Evolutionary conservation across 2,888 invertebrate species (phyloP).

Genomic region (Steinernema carpocapsae): DNA sequence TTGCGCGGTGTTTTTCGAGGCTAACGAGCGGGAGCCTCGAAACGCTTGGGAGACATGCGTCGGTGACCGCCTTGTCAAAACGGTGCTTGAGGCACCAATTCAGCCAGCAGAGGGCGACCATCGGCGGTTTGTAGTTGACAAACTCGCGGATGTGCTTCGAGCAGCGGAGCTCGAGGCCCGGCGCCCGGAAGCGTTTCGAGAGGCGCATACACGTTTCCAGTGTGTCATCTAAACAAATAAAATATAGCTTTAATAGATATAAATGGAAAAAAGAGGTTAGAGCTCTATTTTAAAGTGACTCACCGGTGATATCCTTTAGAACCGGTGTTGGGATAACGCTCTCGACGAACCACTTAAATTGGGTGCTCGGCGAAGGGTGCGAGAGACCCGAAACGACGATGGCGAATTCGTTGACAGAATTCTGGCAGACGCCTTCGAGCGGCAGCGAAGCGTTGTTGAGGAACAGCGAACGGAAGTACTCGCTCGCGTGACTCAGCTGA

Average conservation of each 20-base stretch:
- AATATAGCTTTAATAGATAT: background rate
- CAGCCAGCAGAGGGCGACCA: constrained; percentile 67
- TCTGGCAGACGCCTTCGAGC: constrained; percentile 50
- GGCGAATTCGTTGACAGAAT: constrained; percentile 46
- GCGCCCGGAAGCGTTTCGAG: constrained; percentile 62
- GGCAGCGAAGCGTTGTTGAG: constrained; percentile 53
- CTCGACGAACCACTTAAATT: constrained; percentile 67
- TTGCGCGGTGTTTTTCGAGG: constrained; percentile 64
- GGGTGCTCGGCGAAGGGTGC: constrained; percentile 50
- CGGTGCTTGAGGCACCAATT: constrained; percentile 66
- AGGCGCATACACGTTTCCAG: constrained; percentile 68
- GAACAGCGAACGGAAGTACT: constrained; percentile 65
- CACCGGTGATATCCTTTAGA: constrained; percentile 64
- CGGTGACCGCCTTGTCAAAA: constrained; percentile 53
- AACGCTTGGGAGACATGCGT: constrained; percentile 59
- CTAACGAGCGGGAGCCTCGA: constrained; percentile 60
- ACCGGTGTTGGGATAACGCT: constrained; percentile 63
- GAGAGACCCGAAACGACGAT: constrained; percentile 51
- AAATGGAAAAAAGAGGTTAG: background rate
- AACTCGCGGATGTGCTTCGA: constrained; percentile 62
- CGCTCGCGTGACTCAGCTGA: constrained; percentile 65
- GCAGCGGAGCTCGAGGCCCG: constrained; percentile 61
- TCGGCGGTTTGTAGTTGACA: constrained; percentile 56
- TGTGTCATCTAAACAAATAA: constrained; percentile 55
- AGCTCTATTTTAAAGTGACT: background rate